phyloP scores from a whole-genome alignment of 2,888 invertebrate species.

The Phaonia tiefii region DNA sequence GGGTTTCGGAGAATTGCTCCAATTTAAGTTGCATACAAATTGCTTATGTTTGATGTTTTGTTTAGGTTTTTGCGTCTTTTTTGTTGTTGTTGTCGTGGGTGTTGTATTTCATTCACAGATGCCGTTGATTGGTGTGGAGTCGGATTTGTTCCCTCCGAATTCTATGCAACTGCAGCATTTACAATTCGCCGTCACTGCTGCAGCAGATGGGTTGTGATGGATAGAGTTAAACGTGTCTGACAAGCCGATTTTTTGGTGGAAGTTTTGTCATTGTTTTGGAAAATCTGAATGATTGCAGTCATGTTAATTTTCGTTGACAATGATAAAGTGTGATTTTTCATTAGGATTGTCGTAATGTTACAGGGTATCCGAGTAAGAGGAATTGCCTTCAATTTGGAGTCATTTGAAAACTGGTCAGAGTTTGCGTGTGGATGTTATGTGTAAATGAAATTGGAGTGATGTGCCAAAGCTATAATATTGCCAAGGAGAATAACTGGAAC shows the following conservation, averaged over 20 bases:
- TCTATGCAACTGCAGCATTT: constrained; percentile 1
- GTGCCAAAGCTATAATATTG: too few species aligned
- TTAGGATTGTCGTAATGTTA: constrained; percentile 14
- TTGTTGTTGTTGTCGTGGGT: not conserved
- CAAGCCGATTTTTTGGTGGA: constrained; percentile 12
- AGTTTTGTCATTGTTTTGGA: constrained; percentile 7
- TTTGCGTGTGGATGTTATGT: too few species aligned
- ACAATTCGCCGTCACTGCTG: constrained; percentile 10
- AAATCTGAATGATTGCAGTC: constrained; percentile 5
- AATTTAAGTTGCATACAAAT: constrained; percentile 28
- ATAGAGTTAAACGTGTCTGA: constrained; percentile 4
- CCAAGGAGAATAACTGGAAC: too few species aligned
- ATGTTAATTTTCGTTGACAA: constrained; percentile 23
- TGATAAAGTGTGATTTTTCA: constrained; percentile 26
- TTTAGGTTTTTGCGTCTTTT: too few species aligned
- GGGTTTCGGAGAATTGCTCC: not conserved
- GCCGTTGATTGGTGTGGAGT: constrained; percentile 10
- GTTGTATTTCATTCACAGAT: constrained; percentile 17
- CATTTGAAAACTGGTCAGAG: too few species aligned
- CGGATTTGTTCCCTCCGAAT: not conserved
- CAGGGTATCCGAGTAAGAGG: too few species aligned
- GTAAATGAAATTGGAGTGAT: too few species aligned
- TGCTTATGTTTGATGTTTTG: constrained; percentile 30
- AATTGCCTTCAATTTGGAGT: too few species aligned
- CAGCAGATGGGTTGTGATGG: constrained; percentile 11